Evolutionary conservation across 64 coral and sea anemone genomes (phyloP), one percentile per base, ranked within the genome.

Genomic region (Cladopsammia gracilis): DNA sequence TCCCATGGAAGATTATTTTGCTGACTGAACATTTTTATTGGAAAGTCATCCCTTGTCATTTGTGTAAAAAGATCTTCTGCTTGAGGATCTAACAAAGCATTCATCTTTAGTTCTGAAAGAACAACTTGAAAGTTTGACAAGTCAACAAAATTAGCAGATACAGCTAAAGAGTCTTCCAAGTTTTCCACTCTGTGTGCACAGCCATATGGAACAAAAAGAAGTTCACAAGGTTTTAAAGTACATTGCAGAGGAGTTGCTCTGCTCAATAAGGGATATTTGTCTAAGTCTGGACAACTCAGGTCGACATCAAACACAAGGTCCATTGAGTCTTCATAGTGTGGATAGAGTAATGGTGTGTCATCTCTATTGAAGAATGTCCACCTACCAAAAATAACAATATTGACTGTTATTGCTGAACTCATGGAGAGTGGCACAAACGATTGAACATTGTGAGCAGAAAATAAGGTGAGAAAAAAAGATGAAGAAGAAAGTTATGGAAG

Each of bases 91-190:
- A 79, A 19, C 8, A 93, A 67, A 4, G 48, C 71, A 83, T 86
- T 93, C n/a, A 45, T 48, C 9, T 10, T 87, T 22, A 93, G 61
- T 58, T 93, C 91, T 10, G 78, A 82, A 54, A 86, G 9, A 68
- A 85, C 91, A 87, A 74, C 71, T 4, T 79, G 14, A 59, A 66
- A 58, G 51, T 93, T 93, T 15, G 91, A 93, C 10, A 93, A 45
- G 43, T 93, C 91, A 46, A 93, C 82, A 70, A 86, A 93, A 51
- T 93, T 93, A 10, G 82, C 82, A 26, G 91, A 93, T 47, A 93
- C 58, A 14, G 82, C 91, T 25, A 93, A 48, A 48, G 82, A 93
- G 19, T 93, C 91, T 68, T 93, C 91, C 42, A 93, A 75, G 70
- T 79, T 87, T 93, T 93, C 91, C 60, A 86, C 82, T 73, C 58